phyloP scores from a whole-genome alignment of 1,140 invertebrate genomes.

The Cydia splendana region DNA sequence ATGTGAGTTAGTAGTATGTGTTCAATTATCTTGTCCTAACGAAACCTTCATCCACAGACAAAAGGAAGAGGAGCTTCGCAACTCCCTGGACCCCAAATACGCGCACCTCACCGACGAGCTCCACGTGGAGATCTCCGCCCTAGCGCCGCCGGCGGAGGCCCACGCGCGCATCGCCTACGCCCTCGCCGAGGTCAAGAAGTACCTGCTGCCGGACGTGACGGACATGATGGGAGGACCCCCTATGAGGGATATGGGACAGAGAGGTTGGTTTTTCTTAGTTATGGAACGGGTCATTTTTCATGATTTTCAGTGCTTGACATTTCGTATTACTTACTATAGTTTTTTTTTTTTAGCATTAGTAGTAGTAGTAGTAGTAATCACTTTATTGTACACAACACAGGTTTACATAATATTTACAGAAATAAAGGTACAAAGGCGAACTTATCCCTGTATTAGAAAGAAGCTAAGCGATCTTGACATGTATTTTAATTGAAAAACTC shows the following conservation, averaged over 20 bases:
- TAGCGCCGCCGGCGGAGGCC: slow-evolving; percentile 94
- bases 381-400: too few species aligned
- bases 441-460: too few species aligned
- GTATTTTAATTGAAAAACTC: too few species aligned
- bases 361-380: too few species aligned
- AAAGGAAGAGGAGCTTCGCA: slow-evolving; percentile 91
- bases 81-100: slow-evolving; percentile 94
- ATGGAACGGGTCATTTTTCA: background rate
- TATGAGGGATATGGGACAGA: slow-evolving; percentile 64
- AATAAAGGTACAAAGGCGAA: too few species aligned
- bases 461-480: too few species aligned
- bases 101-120: slow-evolving; percentile 95
- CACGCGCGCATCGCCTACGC: slow-evolving; percentile 95
- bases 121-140: slow-evolving; percentile 95
- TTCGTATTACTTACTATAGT: background rate
- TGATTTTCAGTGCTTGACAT: background rate
- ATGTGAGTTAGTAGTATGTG: too few species aligned
- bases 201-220: slow-evolving; percentile 86
- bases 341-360: too few species aligned
- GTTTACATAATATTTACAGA: too few species aligned
- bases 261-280: slow-evolving; percentile 48
- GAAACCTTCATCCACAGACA: slow-evolving; percentile 78
- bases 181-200: slow-evolving; percentile 86
- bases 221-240: slow-evolving; percentile 83
- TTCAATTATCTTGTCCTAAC: too few species aligned